Percentiles rank a stretch among this genome's conserved stretches.
Evolutionary conservation across 2,797 vertebrate species (phyloP).

Genomic region (Karalla daura): DNA sequence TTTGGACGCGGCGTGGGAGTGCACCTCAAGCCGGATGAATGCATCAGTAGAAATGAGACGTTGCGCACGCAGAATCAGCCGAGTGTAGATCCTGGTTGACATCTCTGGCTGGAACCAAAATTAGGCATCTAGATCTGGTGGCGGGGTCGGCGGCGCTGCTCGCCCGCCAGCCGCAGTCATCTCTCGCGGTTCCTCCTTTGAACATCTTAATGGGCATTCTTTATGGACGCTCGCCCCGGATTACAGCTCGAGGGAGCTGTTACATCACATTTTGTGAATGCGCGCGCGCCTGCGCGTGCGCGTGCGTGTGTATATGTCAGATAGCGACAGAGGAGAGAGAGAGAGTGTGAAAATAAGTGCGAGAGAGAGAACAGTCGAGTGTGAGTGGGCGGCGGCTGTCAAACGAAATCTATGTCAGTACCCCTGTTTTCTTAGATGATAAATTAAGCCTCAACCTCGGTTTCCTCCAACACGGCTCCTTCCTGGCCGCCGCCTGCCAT

Average conservation of each 20-base stretch:
- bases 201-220: conserved; percentile 41
- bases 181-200: conserved; percentile 32
- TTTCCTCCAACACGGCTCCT: conserved; percentile 43
- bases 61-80: conserved; percentile 4
- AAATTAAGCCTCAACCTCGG: conserved; percentile 62
- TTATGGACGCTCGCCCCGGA: conserved; percentile 39
- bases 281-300: conserved; percentile 48
- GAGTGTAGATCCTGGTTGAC: background rate
- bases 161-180: background rate
- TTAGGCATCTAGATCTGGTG: conserved; percentile 13
- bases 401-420: conserved; percentile 66
- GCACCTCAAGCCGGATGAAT: background rate
- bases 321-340: conserved; percentile 20
- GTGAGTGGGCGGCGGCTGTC: conserved; percentile 70
- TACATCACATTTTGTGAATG: conserved; percentile 63
- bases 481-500: conserved; percentile 24
- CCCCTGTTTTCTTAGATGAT: conserved; percentile 61
- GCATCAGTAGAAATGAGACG: background rate
- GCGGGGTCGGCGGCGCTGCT: conserved; percentile 1
- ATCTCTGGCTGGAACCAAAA: background rate
- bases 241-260: conserved; percentile 54
- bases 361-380: conserved; percentile 49
- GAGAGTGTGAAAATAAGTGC: conserved; percentile 60
- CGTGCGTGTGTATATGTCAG: conserved; percentile 54
- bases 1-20: background rate